Evolutionary conservation across 2,797 vertebrate genomes (phyloP).

Genomic region (Manis javanica): DNA sequence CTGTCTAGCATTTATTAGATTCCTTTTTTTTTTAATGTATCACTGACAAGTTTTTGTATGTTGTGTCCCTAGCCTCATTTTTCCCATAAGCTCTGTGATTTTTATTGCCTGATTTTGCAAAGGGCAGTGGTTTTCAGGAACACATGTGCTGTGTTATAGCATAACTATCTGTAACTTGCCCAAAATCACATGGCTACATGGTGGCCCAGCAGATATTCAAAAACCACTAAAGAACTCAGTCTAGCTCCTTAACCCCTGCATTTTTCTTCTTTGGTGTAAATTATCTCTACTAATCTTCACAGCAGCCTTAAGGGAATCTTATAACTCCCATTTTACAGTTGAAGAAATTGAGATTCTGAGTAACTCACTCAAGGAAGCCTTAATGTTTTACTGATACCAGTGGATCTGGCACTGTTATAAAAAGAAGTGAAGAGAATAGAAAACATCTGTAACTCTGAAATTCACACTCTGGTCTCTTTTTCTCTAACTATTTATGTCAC

Average conservation of each 20-base stretch:
- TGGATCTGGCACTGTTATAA: too few relatives aligned
- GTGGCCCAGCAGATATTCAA: not conserved
- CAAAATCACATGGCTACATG: not conserved
- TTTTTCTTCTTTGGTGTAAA: not conserved
- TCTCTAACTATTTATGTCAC: not conserved
- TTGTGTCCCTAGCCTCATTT: not conserved
- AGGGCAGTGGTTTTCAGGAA: conserved; percentile 24
- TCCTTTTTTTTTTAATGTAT: not conserved
- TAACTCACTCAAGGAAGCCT: not conserved
- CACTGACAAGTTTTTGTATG: not conserved
- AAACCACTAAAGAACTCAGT: not conserved
- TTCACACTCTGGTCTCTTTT: not conserved
- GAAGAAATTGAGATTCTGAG: conserved; percentile 22
- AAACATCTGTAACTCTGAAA: not conserved
- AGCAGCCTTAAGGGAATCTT: not conserved
- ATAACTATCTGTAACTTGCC: not conserved
- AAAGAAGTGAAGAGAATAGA: too few relatives aligned
- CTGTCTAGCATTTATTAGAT: not conserved
- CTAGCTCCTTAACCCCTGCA: not conserved
- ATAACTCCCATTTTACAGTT: not conserved
- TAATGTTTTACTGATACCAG: too few relatives aligned
- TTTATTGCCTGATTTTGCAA: not conserved
- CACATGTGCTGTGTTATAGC: not conserved
- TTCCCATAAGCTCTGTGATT: not conserved
- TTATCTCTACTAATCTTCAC: not conserved